phyloP scores from a whole-genome alignment of 64 coral and sea anemone genomes.

The Catalaphyllia jardinei region DNA sequence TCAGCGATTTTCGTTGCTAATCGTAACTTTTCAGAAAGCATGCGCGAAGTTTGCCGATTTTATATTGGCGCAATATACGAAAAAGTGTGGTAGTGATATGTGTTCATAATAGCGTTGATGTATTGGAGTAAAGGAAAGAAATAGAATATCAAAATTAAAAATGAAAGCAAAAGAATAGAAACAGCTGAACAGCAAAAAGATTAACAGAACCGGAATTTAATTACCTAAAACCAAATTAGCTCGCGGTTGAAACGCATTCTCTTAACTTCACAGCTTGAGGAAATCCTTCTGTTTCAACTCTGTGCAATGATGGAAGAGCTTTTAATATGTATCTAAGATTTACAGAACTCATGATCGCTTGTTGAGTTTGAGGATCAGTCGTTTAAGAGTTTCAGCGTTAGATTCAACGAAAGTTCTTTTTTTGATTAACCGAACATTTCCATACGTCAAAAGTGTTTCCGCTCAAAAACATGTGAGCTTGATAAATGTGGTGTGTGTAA shows the following conservation, averaged over 20 bases:
- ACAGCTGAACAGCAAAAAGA: not conserved
- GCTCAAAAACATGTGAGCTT: not conserved
- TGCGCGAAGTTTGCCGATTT: not conserved
- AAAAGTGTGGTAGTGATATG: not conserved
- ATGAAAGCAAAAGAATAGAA: not conserved
- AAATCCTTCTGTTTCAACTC: not conserved
- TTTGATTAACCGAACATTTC: not conserved
- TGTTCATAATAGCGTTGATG: not conserved
- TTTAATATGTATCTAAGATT: not conserved
- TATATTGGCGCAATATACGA: not conserved
- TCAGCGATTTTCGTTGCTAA: not conserved
- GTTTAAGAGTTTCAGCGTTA: not conserved
- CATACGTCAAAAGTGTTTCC: constrained; percentile 1
- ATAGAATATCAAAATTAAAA: not conserved
- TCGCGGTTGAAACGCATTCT: not conserved
- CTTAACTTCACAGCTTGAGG: not conserved
- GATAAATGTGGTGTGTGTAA: not conserved
- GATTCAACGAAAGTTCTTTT: not conserved
- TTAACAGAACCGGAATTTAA: constrained; percentile 3
- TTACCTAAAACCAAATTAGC: not conserved
- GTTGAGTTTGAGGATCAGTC: not conserved
- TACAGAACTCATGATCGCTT: too few relatives aligned
- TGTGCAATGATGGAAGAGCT: not conserved
- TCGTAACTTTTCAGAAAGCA: not conserved
- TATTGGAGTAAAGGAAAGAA: not conserved